A percentile compares a stretch with the other conserved stretches of the same genome.
Conservation (phyloP, 1,140 invertebrate species). For the Propsilocerus akamusi region DNA sequence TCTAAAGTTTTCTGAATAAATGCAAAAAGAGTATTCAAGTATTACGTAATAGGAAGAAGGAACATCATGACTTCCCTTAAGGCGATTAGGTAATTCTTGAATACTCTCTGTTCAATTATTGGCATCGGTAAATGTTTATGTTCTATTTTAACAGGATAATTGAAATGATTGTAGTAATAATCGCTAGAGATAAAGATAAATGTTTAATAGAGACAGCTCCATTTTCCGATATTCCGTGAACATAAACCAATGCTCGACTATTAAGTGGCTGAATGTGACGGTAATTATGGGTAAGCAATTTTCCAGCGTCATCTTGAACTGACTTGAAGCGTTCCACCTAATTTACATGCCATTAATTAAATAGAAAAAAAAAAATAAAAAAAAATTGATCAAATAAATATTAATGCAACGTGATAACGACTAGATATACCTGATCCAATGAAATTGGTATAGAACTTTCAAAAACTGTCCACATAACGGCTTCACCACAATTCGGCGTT, state of each 20-base stretch:
- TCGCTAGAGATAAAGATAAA: background rate
- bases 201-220: background rate
- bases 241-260: slow-evolving; percentile 17
- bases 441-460: slow-evolving; percentile 36
- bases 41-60: no score
- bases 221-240: slow-evolving; percentile 7
- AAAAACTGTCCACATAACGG: slow-evolving; percentile 55
- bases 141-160: no score
- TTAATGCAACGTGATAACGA: slow-evolving; percentile 1
- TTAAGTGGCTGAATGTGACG: slow-evolving; percentile 24
- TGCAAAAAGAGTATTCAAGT: no score
- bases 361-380: slow-evolving; percentile 8
- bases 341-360: no score
- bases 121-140: no score
- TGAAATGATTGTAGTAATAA: background rate
- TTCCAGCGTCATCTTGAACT: slow-evolving; percentile 20
- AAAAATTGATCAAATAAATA: slow-evolving; percentile 5
- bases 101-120: no score
- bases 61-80: no score
- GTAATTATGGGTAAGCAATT: slow-evolving; percentile 24
- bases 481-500: slow-evolving; percentile 35
- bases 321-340: slow-evolving; percentile 24
- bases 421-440: slow-evolving; percentile 28
- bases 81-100: no score
- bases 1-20: no score